Evolutionary conservation across 2,797 vertebrate genomes (phyloP).

Genomic region (Pantherophis vulpinus): DNA sequence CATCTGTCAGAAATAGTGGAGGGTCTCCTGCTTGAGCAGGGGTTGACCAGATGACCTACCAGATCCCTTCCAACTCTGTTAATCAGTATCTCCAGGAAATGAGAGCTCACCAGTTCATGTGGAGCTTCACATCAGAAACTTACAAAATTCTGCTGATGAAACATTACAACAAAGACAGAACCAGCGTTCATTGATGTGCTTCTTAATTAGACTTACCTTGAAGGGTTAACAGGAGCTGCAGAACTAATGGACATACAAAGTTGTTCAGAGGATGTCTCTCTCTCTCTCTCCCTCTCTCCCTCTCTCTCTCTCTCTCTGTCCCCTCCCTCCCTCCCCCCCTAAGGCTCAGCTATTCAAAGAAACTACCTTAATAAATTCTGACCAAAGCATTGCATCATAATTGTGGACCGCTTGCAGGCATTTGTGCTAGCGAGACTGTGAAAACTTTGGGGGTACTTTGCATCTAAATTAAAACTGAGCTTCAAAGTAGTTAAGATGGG

Average conservation of each 20-base stretch:
- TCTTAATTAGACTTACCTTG: neutral
- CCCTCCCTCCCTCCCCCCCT: too few species aligned
- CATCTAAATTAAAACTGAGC: slow-evolving; percentile 72
- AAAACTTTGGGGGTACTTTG: slow-evolving; percentile 61
- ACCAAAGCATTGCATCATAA: slow-evolving; percentile 55
- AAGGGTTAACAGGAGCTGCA: neutral
- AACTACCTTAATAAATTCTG: slow-evolving; percentile 53
- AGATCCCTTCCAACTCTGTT: too few species aligned
- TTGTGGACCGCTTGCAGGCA: slow-evolving; percentile 56
- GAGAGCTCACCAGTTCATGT: neutral
- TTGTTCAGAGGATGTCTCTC: slow-evolving; percentile 16
- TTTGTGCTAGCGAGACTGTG: slow-evolving; percentile 48
- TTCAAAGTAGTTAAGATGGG: slow-evolving; percentile 62
- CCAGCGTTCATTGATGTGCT: neutral
- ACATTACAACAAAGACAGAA: neutral
- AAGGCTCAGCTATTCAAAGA: slow-evolving; percentile 13
- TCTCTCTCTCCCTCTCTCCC: neutral
- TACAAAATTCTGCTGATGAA: neutral
- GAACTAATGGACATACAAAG: neutral
- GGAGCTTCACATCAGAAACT: neutral
- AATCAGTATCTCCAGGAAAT: neutral
- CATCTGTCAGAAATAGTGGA: too few species aligned
- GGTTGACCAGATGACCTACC: too few species aligned
- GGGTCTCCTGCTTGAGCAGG: too few species aligned
- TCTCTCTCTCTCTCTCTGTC: neutral